Evolutionary conservation across 2,113 vertebrate species (phyloP), one percentile per base, ranked within the genome.

Genomic region (Spea bombifrons): DNA sequence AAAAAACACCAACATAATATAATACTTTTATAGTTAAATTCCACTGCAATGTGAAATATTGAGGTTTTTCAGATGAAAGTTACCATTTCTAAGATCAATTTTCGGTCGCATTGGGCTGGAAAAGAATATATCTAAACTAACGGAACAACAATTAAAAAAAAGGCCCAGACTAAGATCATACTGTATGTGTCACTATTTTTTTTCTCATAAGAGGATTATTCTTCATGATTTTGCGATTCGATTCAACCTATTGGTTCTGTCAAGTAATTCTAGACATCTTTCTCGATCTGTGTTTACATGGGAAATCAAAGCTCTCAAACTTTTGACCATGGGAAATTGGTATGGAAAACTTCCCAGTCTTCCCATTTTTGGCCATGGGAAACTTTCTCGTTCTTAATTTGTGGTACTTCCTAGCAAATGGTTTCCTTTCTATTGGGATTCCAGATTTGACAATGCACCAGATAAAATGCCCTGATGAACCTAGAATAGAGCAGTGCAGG

Each of bases 381-480:
- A 77, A 13, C 50, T 77, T 59, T 13, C 66, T 63, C 63, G 9
- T 67, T 77, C 70, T 70, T 70, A 68, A 59, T 77, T 63, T 77
- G 53, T 77, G 75, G 66, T 77, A 50, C 55, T 49, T 49, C 70
- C 16, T 77, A 77, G 70, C 75, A 77, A 77, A 77, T 77, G 75
- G 66, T 77, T 77, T 77, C 75, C 75, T 70, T 68, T 63, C 45
- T 70, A 77, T 77, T 15, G 15, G 55, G 66, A 77, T 70, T 70
- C 45, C 66, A 77, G 61, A 53, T 16, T 77, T 77, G 75, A 76
- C 75, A 76, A 68, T 53, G 52, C 73, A 66, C 75, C 50, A 76
- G 52, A 71, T 49, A 70, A 70, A 45, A 50, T 63, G 75, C 75
- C 75, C 70, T 70, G 66, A 63, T 70, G 66, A 70, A 77, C 66